phyloP scores from a whole-genome alignment of 2,888 invertebrate species.

The Oxytorus armatus region DNA sequence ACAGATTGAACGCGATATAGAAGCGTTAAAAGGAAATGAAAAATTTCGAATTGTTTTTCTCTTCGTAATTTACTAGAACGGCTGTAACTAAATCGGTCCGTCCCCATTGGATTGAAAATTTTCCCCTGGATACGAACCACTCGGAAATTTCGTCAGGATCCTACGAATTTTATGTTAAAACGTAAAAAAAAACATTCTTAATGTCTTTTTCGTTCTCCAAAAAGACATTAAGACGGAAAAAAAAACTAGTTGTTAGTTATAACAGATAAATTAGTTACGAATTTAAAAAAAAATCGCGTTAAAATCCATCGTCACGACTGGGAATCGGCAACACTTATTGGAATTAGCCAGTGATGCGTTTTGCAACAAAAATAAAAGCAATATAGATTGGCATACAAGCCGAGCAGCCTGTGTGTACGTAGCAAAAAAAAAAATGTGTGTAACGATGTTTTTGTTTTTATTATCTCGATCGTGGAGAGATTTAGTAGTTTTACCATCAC shows the following conservation, averaged over 20 bases:
- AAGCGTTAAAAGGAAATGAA: no score
- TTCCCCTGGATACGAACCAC: no score
- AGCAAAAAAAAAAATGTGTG: slow-evolving; percentile 75
- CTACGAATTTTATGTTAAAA: no score
- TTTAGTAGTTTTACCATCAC: slow-evolving; percentile 71
- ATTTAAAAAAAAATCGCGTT: slow-evolving; percentile 5
- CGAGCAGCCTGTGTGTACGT: slow-evolving; percentile 77
- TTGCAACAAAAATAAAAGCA: slow-evolving; percentile 23
- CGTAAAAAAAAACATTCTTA: no score
- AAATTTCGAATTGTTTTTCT: no score
- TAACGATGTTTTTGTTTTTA: slow-evolving; percentile 64
- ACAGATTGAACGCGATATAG: no score
- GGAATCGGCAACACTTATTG: slow-evolving; percentile 83
- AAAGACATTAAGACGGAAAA: slow-evolving; percentile 7
- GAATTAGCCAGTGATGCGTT: slow-evolving; percentile 82
- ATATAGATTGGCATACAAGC: slow-evolving; percentile 67
- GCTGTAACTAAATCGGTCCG: no score
- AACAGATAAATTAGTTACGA: background rate
- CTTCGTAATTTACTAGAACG: no score
- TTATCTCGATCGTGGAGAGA: slow-evolving; percentile 48
- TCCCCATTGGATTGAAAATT: no score
- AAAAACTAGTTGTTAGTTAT: no score
- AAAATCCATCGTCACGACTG: slow-evolving; percentile 67
- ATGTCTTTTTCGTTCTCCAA: no score
- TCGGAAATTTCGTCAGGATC: no score